Evolutionary conservation across 2,797 vertebrate species (phyloP).

Genomic region (Chiloscyllium punctatum): DNA sequence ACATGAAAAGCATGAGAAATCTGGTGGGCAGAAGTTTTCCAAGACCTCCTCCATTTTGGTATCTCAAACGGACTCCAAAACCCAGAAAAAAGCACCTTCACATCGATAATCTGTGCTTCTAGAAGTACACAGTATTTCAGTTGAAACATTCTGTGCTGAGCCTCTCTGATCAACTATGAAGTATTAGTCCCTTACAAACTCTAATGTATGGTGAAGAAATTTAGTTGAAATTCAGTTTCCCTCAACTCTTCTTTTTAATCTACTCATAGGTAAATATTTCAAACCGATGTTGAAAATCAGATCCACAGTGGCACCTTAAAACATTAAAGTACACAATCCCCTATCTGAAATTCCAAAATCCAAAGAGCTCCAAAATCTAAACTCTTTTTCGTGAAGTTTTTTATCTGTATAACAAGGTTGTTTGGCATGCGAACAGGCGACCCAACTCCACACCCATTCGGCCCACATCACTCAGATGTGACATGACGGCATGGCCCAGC

Average conservation of each 20-base stretch:
- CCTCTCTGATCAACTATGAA: neutral
- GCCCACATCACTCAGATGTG: no score
- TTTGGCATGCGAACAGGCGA: no score
- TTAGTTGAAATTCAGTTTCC: neutral
- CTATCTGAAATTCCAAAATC: no score
- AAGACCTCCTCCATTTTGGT: neutral
- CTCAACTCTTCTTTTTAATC: neutral
- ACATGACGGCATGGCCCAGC: no score
- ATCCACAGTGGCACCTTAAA: neutral
- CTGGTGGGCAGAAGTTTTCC: neutral
- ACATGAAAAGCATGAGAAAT: neutral
- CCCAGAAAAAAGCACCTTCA: neutral
- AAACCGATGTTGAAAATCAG: neutral
- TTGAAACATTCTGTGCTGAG: neutral
- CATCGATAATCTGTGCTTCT: neutral
- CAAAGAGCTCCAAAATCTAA: no score
- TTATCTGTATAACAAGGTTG: no score
- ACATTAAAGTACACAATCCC: neutral
- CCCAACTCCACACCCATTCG: no score
- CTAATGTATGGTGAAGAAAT: neutral
- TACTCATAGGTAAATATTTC: neutral
- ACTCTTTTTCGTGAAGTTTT: no score
- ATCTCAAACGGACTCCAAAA: neutral
- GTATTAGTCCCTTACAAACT: neutral
- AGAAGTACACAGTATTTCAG: neutral